These are phyloP conservation scores for Forpus xanthops DNA, from an alignment of 2,797 vertebrate genomes.

Conservation along the genomic window DNA sequence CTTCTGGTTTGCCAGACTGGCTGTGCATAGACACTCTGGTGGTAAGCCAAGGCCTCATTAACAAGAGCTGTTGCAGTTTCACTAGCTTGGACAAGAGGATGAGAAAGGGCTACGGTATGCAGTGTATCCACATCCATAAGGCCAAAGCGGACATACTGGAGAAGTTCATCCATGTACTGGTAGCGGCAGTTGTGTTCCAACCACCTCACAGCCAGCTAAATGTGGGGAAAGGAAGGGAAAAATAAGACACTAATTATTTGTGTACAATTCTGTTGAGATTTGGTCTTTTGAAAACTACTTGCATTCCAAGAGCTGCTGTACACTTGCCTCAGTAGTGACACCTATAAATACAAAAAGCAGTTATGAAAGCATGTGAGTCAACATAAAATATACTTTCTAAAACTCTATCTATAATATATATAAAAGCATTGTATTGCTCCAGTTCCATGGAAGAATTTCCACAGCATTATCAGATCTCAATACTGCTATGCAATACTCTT, in stretches of 20 bases:
- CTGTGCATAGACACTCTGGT: slow-evolving; percentile 89
- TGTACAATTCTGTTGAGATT: not conserved
- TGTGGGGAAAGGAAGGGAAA: slow-evolving; percentile 28
- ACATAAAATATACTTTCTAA: not conserved
- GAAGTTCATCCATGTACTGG: slow-evolving; percentile 90
- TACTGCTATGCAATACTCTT: not conserved
- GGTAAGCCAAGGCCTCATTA: slow-evolving; percentile 93
- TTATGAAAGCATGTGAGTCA: not conserved
- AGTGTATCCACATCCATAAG: slow-evolving; percentile 91
- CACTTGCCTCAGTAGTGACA: not conserved
- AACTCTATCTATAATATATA: not conserved
- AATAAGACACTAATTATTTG: not conserved
- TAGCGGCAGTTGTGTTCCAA: slow-evolving; percentile 91
- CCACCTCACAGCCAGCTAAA: slow-evolving; percentile 92
- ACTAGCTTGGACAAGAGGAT: slow-evolving; percentile 87
- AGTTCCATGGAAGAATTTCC: not conserved
- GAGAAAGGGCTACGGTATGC: slow-evolving; percentile 84
- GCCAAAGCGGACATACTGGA: slow-evolving; percentile 92
- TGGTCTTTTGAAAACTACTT: not conserved
- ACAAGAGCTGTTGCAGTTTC: slow-evolving; percentile 85
- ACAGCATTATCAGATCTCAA: not conserved
- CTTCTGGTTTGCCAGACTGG: slow-evolving; percentile 89
- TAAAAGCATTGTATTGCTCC: not conserved
- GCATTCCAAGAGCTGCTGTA: not conserved
- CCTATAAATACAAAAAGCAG: not conserved